Percentiles rank a stretch among this genome's conserved stretches.
Conservation (phyloP, 2,888 invertebrate species). For the Formica aserva region DNA sequence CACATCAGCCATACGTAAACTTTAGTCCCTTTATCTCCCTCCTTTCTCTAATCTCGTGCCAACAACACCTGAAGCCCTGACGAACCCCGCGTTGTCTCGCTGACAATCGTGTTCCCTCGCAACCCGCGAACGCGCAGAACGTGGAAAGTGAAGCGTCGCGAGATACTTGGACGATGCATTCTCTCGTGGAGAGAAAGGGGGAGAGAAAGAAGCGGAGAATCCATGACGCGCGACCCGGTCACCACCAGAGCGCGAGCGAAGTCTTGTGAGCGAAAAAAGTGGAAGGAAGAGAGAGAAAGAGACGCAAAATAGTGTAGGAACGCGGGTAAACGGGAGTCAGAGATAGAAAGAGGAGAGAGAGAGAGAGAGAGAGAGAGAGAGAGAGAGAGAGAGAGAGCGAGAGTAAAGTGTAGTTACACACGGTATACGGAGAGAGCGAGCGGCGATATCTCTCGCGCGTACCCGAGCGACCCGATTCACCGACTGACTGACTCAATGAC, state of each 20-base stretch:
- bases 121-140: slow-evolving; percentile 5
- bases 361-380: background rate
- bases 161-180: slow-evolving; percentile 38
- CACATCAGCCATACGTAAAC: background rate
- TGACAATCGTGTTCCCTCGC: background rate
- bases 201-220: slow-evolving; percentile 13
- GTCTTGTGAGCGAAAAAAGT: background rate
- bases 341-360: background rate
- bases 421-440: slow-evolving; percentile 16
- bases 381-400: slow-evolving; percentile 21
- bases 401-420: slow-evolving; percentile 32
- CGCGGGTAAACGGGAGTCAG: background rate
- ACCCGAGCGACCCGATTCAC: slow-evolving; percentile 68
- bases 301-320: background rate
- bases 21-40: background rate
- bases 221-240: slow-evolving; percentile 44
- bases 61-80: background rate
- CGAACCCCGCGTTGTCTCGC: background rate
- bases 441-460: slow-evolving; percentile 65
- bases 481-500: slow-evolving; percentile 73
- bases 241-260: slow-evolving; percentile 1
- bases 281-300: background rate
- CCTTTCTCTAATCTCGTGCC: background rate
- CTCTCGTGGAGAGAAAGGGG: slow-evolving; percentile 4
- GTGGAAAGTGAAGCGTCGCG: slow-evolving; percentile 25